These are phyloP conservation scores for Noturus placidus DNA, from an alignment of 2,113 vertebrate genomes.

Conservation along the genomic window DNA sequence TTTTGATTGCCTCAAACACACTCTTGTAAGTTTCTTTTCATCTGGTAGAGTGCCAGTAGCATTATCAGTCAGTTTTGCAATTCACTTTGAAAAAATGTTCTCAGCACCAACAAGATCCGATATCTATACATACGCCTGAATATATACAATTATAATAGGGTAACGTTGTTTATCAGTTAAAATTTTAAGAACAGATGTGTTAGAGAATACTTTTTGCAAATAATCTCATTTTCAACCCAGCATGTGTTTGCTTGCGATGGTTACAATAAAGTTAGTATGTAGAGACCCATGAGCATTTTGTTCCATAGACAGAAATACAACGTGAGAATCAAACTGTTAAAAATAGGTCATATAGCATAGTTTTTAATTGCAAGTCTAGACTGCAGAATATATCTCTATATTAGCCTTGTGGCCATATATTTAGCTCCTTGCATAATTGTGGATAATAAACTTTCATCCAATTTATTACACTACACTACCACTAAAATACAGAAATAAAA, in stretches of 20 bases:
- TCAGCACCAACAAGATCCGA: background rate
- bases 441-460: background rate
- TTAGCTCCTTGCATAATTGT: background rate
- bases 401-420: background rate
- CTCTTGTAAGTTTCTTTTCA: background rate
- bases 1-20: background rate
- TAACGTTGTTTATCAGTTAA: background rate
- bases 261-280: background rate
- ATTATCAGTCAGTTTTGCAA: background rate
- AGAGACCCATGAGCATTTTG: background rate
- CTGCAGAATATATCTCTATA: background rate
- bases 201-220: background rate
- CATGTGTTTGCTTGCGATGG: background rate
- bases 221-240: background rate
- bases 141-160: background rate
- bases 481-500: background rate
- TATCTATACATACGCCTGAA: background rate
- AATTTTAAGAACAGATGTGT: background rate
- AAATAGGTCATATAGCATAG: background rate
- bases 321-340: background rate
- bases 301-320: background rate
- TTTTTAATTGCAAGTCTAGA: background rate
- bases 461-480: background rate
- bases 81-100: background rate
- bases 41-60: background rate